Conservation (phyloP, 2,888 invertebrate genomes). For the Mimachlamys varia region DNA sequence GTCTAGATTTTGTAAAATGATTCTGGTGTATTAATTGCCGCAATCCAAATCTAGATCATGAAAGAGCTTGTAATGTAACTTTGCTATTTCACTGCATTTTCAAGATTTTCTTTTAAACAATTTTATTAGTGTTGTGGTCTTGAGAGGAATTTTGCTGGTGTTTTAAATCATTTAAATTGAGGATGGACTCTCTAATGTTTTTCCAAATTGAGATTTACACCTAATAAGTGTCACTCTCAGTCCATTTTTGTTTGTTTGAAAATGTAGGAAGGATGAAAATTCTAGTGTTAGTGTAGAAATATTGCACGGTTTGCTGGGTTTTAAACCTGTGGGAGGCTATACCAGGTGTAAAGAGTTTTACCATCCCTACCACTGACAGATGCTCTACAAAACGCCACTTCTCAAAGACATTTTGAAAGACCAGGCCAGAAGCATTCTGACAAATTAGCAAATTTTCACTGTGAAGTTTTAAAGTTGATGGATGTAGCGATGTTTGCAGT, state of each 20-base stretch:
- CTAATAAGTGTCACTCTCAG: neutral
- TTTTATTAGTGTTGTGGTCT: neutral
- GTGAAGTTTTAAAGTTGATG: conserved; percentile 16
- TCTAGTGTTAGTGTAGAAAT: neutral
- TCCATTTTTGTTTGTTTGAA: neutral
- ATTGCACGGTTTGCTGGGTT: neutral
- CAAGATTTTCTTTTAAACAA: neutral
- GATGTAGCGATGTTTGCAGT: neutral
- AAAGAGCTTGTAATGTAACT: neutral
- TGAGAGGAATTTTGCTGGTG: neutral
- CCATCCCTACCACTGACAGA: neutral
- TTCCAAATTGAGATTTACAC: neutral
- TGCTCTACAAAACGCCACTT: neutral
- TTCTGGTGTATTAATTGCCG: too few relatives aligned
- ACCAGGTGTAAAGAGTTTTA: conserved; percentile 15
- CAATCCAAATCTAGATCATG: neutral
- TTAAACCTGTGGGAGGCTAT: neutral
- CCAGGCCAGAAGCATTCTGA: conserved; percentile 21
- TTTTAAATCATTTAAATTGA: conserved; percentile 6
- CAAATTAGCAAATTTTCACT: conserved; percentile 34
- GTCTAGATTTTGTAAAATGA: too few relatives aligned
- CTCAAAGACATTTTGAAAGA: conserved; percentile 31
- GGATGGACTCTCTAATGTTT: neutral
- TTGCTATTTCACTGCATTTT: neutral
- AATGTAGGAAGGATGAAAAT: neutral